Conservation (phyloP, 2,888 invertebrate species). For the Hyposoter didymator region DNA sequence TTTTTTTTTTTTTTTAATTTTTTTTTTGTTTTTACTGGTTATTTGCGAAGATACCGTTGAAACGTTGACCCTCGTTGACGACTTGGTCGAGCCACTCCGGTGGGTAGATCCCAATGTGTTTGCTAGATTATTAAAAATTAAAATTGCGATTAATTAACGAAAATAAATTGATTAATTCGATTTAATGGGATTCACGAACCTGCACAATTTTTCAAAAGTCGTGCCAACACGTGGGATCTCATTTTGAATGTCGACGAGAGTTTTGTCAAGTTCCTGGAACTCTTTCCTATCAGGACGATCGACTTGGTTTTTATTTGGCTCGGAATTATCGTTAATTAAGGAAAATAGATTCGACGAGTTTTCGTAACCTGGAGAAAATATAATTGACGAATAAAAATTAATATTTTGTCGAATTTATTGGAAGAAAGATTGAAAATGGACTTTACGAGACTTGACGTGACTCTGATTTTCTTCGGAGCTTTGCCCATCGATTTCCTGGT, state of each 20-base stretch:
- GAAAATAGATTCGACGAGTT: conserved; percentile 55
- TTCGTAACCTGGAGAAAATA: conserved; percentile 47
- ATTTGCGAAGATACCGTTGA: not conserved
- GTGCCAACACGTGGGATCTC: conserved; percentile 68
- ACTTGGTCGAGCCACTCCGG: not conserved
- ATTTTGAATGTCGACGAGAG: conserved; percentile 66
- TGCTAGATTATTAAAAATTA: not conserved
- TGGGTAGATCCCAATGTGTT: not conserved
- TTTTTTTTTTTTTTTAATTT: not conserved
- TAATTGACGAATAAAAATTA: not conserved
- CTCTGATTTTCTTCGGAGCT: conserved; percentile 46
- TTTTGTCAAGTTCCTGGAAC: conserved; percentile 50
- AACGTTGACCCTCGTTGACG: not conserved
- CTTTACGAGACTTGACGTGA: conserved; percentile 66
- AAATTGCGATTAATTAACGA: not conserved
- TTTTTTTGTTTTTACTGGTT: not conserved
- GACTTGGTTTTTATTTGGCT: conserved; percentile 16
- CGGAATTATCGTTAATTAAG: conserved; percentile 8
- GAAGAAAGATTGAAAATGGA: not conserved
- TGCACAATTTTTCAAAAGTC: conserved; percentile 70
- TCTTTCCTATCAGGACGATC: not conserved
- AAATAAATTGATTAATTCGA: too few relatives aligned
- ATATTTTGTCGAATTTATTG: not conserved
- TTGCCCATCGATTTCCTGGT: conserved; percentile 57
- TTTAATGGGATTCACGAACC: conserved; percentile 46